Evolutionary conservation across 2,888 invertebrate genomes (phyloP), one percentile per base, ranked within the genome.

Genomic region (Tryphoninae sp.): DNA sequence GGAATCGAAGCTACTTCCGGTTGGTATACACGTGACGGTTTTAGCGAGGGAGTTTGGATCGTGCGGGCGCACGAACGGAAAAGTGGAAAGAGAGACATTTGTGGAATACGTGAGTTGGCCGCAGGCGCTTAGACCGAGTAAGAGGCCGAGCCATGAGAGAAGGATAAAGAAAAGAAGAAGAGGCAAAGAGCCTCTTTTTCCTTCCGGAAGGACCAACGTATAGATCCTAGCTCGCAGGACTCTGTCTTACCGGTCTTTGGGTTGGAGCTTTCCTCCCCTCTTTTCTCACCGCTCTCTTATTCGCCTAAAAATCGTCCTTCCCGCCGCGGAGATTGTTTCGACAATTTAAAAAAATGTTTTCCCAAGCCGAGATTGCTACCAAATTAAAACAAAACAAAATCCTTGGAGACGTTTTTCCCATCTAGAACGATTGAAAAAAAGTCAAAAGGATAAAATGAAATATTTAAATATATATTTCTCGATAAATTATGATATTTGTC

Each of bases 81-180:
- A 62, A 61, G 26, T 13, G 64, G 61, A 62, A 59, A 62, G 42
- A 33, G 53, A 53, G 64, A 69, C 77, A 55, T 55, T 55, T 19
- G 71, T 69, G 64, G 77, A 77, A 77, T 77, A 71, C 71, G 33
- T 53, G 71, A 77, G 69, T 64, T 23, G 55, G 42, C 62, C 59
- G 42, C 8, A 55, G 62, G 62, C 62, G 16, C 8, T 40, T 9
- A 2, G 62, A 62, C 8, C 7, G 69, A 62, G 55, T 64, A 42
- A 55, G 53, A 64, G 16, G 42, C 2, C 13, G 62, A 16, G 8
- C 16, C 19, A 16, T 33, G 16, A 53, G 23, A 51, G 55, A 19
- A 7, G 11, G 23, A 16, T 2, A 9, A 61, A 77, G 26, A 77
- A 33, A 64, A 42, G 69, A n/a, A 55, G 16, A 53, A 23, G 40